phyloP scores from a whole-genome alignment of 2,113 vertebrate genomes.

The Dasyurus viverrinus region DNA sequence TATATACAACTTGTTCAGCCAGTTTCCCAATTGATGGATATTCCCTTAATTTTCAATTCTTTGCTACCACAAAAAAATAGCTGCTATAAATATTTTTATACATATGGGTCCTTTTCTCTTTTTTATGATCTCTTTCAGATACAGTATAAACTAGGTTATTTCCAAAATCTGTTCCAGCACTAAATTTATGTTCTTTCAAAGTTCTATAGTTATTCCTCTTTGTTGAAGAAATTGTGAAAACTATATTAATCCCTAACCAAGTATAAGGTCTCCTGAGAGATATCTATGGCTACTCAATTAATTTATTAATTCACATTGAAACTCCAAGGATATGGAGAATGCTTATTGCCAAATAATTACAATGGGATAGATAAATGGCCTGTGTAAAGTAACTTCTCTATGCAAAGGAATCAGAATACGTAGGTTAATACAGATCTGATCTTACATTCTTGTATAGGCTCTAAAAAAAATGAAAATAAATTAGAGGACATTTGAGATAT shows the following conservation, averaged over 20 bases:
- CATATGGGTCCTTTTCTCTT: too few relatives aligned
- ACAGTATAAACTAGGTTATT: neutral
- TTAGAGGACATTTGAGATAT: neutral
- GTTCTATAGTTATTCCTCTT: neutral
- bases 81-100: too few relatives aligned
- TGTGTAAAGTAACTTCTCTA: neutral
- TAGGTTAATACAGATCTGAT: neutral
- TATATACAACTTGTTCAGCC: too few relatives aligned
- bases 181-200: neutral
- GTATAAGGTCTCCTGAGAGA: neutral
- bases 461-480: neutral
- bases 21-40: too few relatives aligned
- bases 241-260: neutral
- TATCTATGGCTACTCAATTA: neutral
- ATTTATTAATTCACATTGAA: neutral
- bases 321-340: neutral
- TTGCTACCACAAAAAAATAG: too few relatives aligned
- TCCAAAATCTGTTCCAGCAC: neutral
- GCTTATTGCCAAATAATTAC: neutral
- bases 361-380: neutral
- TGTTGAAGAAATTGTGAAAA: neutral
- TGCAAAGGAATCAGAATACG: neutral
- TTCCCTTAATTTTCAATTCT: too few relatives aligned
- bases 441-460: neutral
- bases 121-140: too few relatives aligned